These are phyloP conservation scores for Rhaphigaster nebulosa DNA, from an alignment of 2,888 invertebrate species.

Conservation along the genomic window DNA sequence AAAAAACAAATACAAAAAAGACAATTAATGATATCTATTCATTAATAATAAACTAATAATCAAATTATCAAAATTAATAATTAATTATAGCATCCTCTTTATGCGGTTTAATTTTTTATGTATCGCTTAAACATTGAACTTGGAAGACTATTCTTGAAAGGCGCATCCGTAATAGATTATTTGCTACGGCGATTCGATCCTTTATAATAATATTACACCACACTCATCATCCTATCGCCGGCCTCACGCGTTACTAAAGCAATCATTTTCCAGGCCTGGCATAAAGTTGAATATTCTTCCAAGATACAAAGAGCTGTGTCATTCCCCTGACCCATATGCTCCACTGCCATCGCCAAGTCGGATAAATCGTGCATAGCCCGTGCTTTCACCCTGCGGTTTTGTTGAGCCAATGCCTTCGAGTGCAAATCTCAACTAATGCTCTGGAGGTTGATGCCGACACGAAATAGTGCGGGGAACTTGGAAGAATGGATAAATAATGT, in stretches of 20 bases:
- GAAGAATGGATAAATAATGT: no score
- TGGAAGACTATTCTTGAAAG: no score
- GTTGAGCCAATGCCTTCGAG: background rate
- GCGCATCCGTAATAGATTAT: no score
- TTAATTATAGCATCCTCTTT: no score
- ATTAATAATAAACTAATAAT: no score
- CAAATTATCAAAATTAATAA: no score
- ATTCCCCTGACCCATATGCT: slow-evolving; percentile 14
- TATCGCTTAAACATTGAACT: no score
- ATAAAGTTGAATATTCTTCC: background rate
- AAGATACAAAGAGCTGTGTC: background rate
- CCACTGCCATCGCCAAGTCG: background rate
- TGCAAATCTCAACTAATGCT: background rate
- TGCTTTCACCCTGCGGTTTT: slow-evolving; percentile 13
- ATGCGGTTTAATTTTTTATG: no score
- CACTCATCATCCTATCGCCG: background rate
- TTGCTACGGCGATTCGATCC: background rate
- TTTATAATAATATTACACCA: background rate
- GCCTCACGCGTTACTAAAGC: slow-evolving; percentile 14
- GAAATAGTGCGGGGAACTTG: no score
- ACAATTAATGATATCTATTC: no score
- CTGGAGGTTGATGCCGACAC: no score
- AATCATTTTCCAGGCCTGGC: background rate
- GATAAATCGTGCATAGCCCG: slow-evolving; percentile 14
- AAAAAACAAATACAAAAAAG: no score